Percentiles rank a stretch among this genome's conserved stretches.
These are phyloP conservation scores for Halyomorpha halys DNA, from an alignment of 1,140 invertebrate species.

Conservation along the genomic window DNA sequence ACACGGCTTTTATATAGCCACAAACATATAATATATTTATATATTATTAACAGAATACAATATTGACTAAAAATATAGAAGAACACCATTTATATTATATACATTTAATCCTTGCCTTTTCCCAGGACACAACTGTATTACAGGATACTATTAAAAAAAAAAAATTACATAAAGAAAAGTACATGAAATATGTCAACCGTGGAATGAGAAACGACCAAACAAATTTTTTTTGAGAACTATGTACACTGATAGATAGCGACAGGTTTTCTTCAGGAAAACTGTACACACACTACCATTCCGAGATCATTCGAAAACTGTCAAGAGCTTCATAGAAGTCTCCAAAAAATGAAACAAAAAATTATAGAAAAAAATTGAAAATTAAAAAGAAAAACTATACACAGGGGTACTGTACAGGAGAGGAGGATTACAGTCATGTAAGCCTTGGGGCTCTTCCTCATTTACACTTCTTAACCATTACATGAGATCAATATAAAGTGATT, in stretches of 20 bases:
- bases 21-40: slow-evolving; percentile 10
- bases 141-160: neutral
- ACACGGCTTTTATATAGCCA: slow-evolving; percentile 8
- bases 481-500: slow-evolving; percentile 27
- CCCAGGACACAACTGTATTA: slow-evolving; percentile 18
- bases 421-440: slow-evolving; percentile 14
- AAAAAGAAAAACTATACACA: slow-evolving; percentile 27
- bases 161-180: neutral
- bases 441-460: slow-evolving; percentile 11
- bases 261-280: slow-evolving; percentile 21
- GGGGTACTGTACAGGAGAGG: slow-evolving; percentile 14
- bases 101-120: slow-evolving; percentile 13
- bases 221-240: slow-evolving; percentile 22
- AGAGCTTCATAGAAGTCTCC: slow-evolving; percentile 28
- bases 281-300: slow-evolving; percentile 25
- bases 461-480: slow-evolving; percentile 7
- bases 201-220: slow-evolving; percentile 11
- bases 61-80: slow-evolving; percentile 19
- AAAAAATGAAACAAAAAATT: slow-evolving; percentile 22
- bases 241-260: slow-evolving; percentile 22
- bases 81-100: slow-evolving; percentile 7
- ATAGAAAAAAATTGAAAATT: slow-evolving; percentile 26
- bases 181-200: slow-evolving; percentile 2
- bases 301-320: slow-evolving; percentile 31
- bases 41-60: slow-evolving; percentile 17